phyloP scores from a whole-genome alignment of 2,888 invertebrate species.

The Isoperla grammatica region DNA sequence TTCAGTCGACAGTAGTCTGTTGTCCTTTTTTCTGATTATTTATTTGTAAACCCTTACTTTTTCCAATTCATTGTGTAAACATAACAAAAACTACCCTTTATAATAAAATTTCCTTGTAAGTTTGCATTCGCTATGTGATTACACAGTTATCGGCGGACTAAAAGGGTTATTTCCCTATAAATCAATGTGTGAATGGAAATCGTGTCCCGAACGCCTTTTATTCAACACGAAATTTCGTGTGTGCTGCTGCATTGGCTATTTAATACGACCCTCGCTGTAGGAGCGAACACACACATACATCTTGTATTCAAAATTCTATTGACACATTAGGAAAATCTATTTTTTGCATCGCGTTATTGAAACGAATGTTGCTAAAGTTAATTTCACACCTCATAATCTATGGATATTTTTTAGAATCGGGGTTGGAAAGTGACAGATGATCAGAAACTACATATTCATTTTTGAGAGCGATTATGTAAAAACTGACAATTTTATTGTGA shows the following conservation, averaged over 20 bases:
- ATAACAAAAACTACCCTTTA: constrained; percentile 16
- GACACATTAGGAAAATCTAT: no score
- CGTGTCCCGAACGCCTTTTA: not conserved
- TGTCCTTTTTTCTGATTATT: not conserved
- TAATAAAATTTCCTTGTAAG: constrained; percentile 1
- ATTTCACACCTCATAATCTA: no score
- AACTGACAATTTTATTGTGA: no score
- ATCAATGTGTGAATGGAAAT: constrained; percentile 4
- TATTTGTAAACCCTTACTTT: constrained; percentile 3
- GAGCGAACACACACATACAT: not conserved
- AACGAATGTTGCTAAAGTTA: no score
- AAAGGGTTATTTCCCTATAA: constrained; percentile 26
- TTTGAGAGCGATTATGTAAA: no score
- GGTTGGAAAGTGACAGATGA: no score
- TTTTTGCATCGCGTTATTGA: no score
- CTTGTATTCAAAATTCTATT: constrained; percentile 8
- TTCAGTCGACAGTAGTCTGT: not conserved
- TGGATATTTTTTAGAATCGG: no score
- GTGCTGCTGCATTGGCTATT: not conserved
- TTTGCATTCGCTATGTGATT: constrained; percentile 15
- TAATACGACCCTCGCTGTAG: not conserved
- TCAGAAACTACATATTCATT: no score
- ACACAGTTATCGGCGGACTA: constrained; percentile 13
- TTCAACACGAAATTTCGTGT: not conserved
- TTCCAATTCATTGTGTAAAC: constrained; percentile 24